Percentiles rank a stretch among this genome's conserved stretches.
Evolutionary conservation across 2,797 vertebrate genomes (phyloP).

Genomic region (Paguma larvata): DNA sequence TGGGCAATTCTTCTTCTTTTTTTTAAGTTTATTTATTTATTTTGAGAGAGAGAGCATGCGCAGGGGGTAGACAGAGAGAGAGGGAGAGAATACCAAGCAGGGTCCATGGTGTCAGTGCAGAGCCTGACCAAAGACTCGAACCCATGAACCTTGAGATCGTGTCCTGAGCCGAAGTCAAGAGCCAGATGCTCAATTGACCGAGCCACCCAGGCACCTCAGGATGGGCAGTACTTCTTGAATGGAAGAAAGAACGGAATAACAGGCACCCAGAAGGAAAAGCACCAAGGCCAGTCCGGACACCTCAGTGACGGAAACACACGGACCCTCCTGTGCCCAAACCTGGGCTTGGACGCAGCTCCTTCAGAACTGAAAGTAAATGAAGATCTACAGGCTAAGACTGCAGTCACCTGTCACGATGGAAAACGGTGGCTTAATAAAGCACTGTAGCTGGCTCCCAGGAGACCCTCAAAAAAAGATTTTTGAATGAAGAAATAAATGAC

Average conservation of each 20-base stretch:
- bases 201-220: neutral
- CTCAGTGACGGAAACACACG: neutral
- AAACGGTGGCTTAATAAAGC: accelerated
- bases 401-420: neutral
- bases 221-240: neutral
- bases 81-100: too few species aligned
- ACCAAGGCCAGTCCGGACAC: neutral
- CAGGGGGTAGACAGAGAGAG: too few species aligned
- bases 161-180: too few species aligned
- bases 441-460: neutral
- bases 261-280: neutral
- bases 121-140: too few species aligned
- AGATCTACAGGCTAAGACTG: neutral
- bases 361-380: neutral
- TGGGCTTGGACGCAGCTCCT: neutral
- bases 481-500: neutral
- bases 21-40: too few species aligned
- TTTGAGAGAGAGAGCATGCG: too few species aligned
- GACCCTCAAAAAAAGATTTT: neutral
- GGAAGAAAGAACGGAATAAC: neutral
- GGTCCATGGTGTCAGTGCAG: too few species aligned
- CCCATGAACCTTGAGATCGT: too few species aligned
- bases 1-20: too few species aligned
- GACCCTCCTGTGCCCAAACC: neutral
- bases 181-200: too few species aligned